Evolutionary conservation across 1,140 invertebrate genomes (phyloP).

Genomic region (Trinorchestia longiramus): DNA sequence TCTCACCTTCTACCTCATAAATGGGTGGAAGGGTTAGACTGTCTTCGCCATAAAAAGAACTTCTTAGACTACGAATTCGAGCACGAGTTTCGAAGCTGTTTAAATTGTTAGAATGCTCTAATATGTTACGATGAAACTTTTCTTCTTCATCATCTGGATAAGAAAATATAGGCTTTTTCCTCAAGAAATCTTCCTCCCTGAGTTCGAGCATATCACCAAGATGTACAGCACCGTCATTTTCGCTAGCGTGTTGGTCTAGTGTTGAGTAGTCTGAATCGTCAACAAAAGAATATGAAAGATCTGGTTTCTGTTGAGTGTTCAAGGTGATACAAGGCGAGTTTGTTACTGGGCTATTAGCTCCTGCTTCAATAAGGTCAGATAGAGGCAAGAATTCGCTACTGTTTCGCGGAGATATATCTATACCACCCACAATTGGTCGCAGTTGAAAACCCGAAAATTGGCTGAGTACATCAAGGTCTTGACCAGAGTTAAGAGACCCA

Average conservation of each 20-base stretch:
- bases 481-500: neutral
- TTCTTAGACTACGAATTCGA: constrained; percentile 57
- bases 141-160: constrained; percentile 34
- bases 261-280: neutral
- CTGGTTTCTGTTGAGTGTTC: neutral
- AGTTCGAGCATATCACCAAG: constrained; percentile 14
- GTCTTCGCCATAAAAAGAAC: constrained; percentile 57
- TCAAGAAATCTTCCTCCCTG: constrained; percentile 17
- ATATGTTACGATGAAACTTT: neutral
- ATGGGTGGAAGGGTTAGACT: constrained; percentile 63
- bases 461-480: neutral
- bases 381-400: neutral
- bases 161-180: constrained; percentile 32
- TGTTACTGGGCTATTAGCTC: neutral
- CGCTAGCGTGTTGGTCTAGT: neutral
- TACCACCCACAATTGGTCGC: neutral
- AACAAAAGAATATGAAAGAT: neutral
- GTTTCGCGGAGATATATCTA: neutral
- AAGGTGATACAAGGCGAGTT: neutral
- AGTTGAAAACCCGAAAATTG: neutral
- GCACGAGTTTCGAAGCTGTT: constrained; percentile 21
- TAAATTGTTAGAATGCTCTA: constrained; percentile 29
- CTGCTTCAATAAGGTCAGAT: neutral
- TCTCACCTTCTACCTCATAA: constrained; percentile 64
- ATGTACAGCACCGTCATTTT: neutral